Conservation (phyloP, 2,888 invertebrate species). For the Keiferia lycopersicella region DNA sequence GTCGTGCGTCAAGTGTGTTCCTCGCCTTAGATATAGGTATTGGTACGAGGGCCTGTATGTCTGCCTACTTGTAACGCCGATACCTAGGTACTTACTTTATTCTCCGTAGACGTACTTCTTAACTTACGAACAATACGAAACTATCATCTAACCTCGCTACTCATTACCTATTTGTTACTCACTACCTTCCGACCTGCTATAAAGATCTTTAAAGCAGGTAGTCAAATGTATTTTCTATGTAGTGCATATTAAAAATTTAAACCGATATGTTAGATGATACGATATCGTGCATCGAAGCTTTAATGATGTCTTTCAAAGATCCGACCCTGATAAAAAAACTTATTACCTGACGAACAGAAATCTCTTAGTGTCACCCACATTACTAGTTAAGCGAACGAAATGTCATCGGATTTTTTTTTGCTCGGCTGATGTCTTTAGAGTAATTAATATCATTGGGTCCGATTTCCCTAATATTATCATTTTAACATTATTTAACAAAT, state of each 20-base stretch:
- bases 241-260: background rate
- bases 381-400: slow-evolving; percentile 60
- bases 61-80: too few species aligned
- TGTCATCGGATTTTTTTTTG: slow-evolving; percentile 76
- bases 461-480: slow-evolving; percentile 79
- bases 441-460: slow-evolving; percentile 79
- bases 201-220: background rate
- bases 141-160: background rate
- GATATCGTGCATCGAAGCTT: slow-evolving; percentile 76
- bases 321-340: slow-evolving; percentile 61
- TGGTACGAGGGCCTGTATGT: background rate
- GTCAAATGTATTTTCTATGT: background rate
- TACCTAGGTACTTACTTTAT: too few species aligned
- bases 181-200: background rate
- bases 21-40: background rate
- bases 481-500: slow-evolving; percentile 80
- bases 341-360: slow-evolving; percentile 59
- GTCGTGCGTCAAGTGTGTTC: too few species aligned
- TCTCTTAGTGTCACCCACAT: slow-evolving; percentile 62
- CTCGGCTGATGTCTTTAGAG: slow-evolving; percentile 75
- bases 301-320: slow-evolving; percentile 67
- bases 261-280: slow-evolving; percentile 24
- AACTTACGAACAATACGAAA: background rate
- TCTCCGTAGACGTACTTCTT: too few species aligned
- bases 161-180: background rate